These are phyloP conservation scores for Scolopax mira DNA, from an alignment of 2,113 vertebrate species.

Conservation along the genomic window DNA sequence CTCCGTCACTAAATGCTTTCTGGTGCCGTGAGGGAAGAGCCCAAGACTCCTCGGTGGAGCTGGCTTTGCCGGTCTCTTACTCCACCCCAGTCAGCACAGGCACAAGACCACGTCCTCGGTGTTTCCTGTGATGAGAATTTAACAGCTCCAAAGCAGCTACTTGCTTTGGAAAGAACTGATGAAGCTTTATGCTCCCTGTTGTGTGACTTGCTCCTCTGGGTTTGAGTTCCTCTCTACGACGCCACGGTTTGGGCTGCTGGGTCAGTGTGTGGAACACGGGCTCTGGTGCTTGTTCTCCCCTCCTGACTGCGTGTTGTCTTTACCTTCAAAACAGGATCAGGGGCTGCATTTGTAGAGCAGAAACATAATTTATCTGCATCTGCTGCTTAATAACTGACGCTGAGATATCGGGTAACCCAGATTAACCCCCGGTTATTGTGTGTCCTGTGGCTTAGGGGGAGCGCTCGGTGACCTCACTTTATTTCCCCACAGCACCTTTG, in stretches of 20 bases:
- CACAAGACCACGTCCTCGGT: fast-evolving
- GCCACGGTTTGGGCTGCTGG: background rate
- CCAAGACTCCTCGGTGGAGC: background rate
- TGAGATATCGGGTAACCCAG: background rate
- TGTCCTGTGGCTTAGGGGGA: background rate
- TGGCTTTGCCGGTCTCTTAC: background rate
- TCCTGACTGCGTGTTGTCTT: background rate
- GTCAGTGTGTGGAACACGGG: fast-evolving
- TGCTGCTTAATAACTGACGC: background rate
- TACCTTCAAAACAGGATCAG: background rate
- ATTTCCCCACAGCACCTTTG: background rate
- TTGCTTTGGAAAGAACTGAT: background rate
- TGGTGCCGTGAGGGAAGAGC: background rate
- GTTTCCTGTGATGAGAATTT: background rate
- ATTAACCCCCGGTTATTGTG: fast-evolving
- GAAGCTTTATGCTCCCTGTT: fast-evolving
- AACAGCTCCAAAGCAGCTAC: background rate
- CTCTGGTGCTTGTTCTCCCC: background rate
- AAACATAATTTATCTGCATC: background rate
- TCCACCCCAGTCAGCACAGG: background rate
- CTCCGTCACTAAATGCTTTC: fast-evolving
- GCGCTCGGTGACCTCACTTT: background rate
- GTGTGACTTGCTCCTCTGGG: background rate
- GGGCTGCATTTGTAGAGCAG: background rate
- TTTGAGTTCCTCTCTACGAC: too few species aligned